Percentiles rank a stretch among this genome's conserved stretches.
These are phyloP conservation scores for Gymnothorax reevesii DNA, from an alignment of 2,797 vertebrate species.

Conservation along the genomic window DNA sequence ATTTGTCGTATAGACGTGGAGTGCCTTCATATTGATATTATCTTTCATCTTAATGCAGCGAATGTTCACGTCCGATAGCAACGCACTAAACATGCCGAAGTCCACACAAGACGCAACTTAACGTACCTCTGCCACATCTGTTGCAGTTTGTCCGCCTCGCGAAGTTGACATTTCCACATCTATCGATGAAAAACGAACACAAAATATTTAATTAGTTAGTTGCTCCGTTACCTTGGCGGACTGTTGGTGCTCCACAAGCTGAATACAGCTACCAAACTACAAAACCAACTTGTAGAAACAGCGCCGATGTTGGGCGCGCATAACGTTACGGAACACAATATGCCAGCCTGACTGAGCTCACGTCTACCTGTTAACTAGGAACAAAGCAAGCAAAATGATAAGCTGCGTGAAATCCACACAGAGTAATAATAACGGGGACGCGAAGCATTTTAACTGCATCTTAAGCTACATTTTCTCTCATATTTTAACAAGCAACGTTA, in stretches of 20 bases:
- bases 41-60: too few species aligned
- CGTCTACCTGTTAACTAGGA: too few species aligned
- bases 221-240: not conserved
- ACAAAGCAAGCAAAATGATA: not conserved
- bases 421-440: not conserved
- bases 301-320: too few species aligned
- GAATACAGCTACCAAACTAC: too few species aligned
- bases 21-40: too few species aligned
- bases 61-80: too few species aligned
- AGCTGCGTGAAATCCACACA: not conserved
- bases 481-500: not conserved
- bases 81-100: too few species aligned
- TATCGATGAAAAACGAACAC: conserved; percentile 51
- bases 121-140: conserved; percentile 86
- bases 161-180: conserved; percentile 97
- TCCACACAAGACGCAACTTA: conserved; percentile 37
- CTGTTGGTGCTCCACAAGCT: not conserved
- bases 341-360: too few species aligned
- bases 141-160: conserved; percentile 97
- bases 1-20: too few species aligned
- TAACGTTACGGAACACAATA: too few species aligned
- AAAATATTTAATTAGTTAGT: not conserved
- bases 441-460: not conserved
- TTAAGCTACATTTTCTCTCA: not conserved
- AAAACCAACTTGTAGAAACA: too few species aligned